Evolutionary conservation across 2,888 invertebrate species (phyloP), one percentile per base, ranked within the genome.

Genomic region (Zygothrica quintamaculata): DNA sequence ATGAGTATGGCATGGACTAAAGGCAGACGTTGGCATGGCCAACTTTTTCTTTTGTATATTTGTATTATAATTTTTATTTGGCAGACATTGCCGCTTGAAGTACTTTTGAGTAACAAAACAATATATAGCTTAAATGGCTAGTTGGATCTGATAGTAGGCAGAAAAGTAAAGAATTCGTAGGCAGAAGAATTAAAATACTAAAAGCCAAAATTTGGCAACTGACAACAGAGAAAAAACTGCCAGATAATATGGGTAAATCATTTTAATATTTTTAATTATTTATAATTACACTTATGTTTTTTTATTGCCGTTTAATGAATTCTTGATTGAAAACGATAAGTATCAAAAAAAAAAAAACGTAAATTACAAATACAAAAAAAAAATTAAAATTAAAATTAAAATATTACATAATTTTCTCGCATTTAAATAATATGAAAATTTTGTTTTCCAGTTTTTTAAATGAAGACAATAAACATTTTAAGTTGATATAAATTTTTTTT

Each of bases 31-130:
- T 70, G 60, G 73, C 36, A 39, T 37, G 42, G 58, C 37, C 58
- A 36, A 61, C 62, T 42, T 52, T 52, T 22, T n/a, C 18, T 37
- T 52, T 22, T n/a, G 26, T 37, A 6, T 8, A 26, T 0, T 26
- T 18, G n/a, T n/a, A n/a, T n/a, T n/a, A n/a, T n/a, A n/a, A 11
- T 9, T 26, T 42, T 26, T 8, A 13, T 25, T 11, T 18, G 42
- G 37, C 40, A 37, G 33, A 11, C 33, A 46, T 29, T 25, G 56
- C 37, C 59, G 72, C 66, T 50, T 66, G 61, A 57, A 56, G 48
- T 42, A 16, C 33, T 43, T 66, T 64, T 52, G 78, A 72, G 75
- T 75, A 73, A 78, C 82, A 85, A 68, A 65, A 53, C 65, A 82
- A 78, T 55, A 60, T 67, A 70, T 84, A 81, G 48, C 16, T 59